Conservation (phyloP, 2,113 vertebrate genomes). For the Seriola quinqueradiata region DNA sequence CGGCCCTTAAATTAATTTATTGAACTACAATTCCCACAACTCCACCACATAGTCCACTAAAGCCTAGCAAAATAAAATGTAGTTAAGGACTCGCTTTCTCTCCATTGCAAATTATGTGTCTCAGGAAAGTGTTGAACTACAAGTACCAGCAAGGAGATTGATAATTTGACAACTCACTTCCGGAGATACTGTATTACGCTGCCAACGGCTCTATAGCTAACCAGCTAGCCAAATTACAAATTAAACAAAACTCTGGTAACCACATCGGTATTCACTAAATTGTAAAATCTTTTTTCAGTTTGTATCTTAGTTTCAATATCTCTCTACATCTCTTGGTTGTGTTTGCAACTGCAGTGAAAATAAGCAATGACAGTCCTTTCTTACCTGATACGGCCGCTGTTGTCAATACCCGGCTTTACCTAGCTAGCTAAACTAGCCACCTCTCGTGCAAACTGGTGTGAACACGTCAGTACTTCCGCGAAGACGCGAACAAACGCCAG, state of each 20-base stretch:
- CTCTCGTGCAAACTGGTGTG: slow-evolving; percentile 69
- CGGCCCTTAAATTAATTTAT: neutral
- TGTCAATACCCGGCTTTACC: slow-evolving; percentile 84
- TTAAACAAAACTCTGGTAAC: neutral
- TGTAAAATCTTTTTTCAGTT: neutral
- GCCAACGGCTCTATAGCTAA: slow-evolving; percentile 47
- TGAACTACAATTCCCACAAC: slow-evolving; percentile 66
- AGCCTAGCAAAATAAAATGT: slow-evolving; percentile 33
- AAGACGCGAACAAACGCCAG: slow-evolving; percentile 62
- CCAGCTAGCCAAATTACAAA: slow-evolving; percentile 51
- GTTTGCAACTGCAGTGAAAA: slow-evolving; percentile 7
- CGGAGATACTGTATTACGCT: slow-evolving; percentile 66
- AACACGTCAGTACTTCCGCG: slow-evolving; percentile 87
- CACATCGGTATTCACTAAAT: neutral
- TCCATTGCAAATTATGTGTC: accelerated
- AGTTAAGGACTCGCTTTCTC: slow-evolving; percentile 43
- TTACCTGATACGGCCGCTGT: slow-evolving; percentile 84
- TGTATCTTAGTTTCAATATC: accelerated
- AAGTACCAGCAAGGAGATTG: slow-evolving; percentile 60
- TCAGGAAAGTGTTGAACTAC: slow-evolving; percentile 68
- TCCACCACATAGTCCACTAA: accelerated
- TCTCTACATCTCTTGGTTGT: neutral
- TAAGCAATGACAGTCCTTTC: slow-evolving; percentile 53
- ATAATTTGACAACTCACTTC: slow-evolving; percentile 87
- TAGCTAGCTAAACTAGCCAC: slow-evolving; percentile 77